Evolutionary conservation across 2,888 invertebrate species (phyloP).

Genomic region (Poecilobothrus nobilitatus): DNA sequence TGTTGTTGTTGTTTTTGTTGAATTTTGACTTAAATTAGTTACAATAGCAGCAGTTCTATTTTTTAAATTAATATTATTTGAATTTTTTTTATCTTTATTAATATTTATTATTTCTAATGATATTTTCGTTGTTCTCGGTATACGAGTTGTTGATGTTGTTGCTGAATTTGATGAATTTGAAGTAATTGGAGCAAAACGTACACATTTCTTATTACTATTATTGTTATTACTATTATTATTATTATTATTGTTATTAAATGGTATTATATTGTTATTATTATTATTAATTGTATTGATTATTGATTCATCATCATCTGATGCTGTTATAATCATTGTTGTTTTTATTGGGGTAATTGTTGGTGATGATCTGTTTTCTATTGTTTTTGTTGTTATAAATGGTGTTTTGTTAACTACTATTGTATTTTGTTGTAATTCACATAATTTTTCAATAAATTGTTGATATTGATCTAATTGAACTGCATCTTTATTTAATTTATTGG

Average conservation of each 20-base stretch:
- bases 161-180: background rate
- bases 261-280: conserved; percentile 1
- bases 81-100: background rate
- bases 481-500: background rate
- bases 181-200: background rate
- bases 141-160: background rate
- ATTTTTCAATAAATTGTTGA: background rate
- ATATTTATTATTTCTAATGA: conserved; percentile 9
- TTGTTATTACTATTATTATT: conserved; percentile 5
- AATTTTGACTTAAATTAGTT: too few species aligned
- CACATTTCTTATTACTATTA: conserved; percentile 1
- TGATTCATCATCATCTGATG: background rate
- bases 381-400: too few species aligned
- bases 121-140: conserved; percentile 8
- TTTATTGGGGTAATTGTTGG: conserved; percentile 11
- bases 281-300: background rate
- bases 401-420: too few species aligned
- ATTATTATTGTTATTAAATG: conserved; percentile 10
- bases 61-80: background rate
- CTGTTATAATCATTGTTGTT: conserved; percentile 10
- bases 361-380: background rate
- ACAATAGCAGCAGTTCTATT: too few species aligned
- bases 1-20: background rate
- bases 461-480: background rate
- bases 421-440: conserved; percentile 13